Evolutionary conservation across 1,140 invertebrate species (phyloP).

Genomic region (Thaumetopoea pityocampa): DNA sequence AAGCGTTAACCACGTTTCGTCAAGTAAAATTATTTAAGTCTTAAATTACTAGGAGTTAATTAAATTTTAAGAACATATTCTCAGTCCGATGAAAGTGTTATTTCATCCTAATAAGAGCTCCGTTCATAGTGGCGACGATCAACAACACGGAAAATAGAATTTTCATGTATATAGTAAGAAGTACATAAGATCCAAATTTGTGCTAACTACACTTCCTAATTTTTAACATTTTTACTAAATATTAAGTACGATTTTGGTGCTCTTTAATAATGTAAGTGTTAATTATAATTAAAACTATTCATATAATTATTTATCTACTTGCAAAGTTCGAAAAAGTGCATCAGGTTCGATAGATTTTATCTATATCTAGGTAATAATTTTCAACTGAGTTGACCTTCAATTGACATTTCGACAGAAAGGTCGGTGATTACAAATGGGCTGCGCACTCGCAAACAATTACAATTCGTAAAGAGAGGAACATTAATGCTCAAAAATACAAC

Average conservation of each 20-base stretch:
- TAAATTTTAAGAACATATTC: conserved; percentile 58
- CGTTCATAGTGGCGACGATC: conserved; percentile 31
- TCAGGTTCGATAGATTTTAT: conserved; percentile 40
- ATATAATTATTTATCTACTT: conserved; percentile 68
- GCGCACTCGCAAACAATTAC: no score
- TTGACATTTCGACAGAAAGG: conserved; percentile 9
- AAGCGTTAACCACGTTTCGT: conserved; percentile 66
- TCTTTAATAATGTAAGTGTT: conserved; percentile 71
- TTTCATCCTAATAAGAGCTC: conserved; percentile 42
- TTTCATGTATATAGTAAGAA: conserved; percentile 38
- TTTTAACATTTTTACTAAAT: conserved; percentile 70
- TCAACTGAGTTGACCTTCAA: conserved; percentile 17
- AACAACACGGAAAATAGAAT: conserved; percentile 43
- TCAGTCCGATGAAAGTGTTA: conserved; percentile 63
- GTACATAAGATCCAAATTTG: conserved; percentile 56
- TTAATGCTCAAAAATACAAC: no score
- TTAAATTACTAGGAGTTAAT: conserved; percentile 63
- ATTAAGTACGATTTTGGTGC: conserved; percentile 75
- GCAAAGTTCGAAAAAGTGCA: conserved; percentile 60
- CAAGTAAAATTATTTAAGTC: conserved; percentile 59
- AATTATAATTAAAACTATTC: conserved; percentile 62
- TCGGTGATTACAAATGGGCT: no score
- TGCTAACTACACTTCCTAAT: conserved; percentile 68
- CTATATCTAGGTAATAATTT: conserved; percentile 31
- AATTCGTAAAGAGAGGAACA: no score